Evolutionary conservation across 2,113 vertebrate genomes (phyloP).

Genomic region (Macaca fascicularis): DNA sequence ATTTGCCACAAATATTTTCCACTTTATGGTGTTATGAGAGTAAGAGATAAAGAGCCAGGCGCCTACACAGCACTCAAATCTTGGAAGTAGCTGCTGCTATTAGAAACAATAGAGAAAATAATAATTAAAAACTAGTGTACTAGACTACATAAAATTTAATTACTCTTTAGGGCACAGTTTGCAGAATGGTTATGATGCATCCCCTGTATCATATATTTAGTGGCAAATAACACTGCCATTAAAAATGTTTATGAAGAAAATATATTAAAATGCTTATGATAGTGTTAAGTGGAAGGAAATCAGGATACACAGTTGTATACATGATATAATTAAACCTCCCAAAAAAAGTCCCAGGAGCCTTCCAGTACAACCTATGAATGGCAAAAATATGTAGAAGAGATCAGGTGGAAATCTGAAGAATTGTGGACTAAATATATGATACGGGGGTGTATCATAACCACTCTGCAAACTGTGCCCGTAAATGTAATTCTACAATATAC

Average conservation of each 20-base stretch:
- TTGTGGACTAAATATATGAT: not conserved
- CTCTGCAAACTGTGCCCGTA: not conserved
- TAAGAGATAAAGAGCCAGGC: not conserved
- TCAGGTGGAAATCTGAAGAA: not conserved
- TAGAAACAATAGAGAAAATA: not conserved
- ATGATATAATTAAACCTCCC: not conserved
- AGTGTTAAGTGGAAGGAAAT: not conserved
- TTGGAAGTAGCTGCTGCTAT: not conserved
- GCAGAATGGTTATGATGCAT: not conserved
- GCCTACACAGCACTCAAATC: not conserved
- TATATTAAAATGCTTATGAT: not conserved
- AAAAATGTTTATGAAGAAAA: not conserved
- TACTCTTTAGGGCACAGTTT: not conserved
- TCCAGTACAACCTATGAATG: not conserved
- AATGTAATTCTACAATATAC: not conserved
- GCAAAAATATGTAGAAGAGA: slow-evolving; percentile 17
- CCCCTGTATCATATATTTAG: not conserved
- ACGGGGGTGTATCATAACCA: too few relatives aligned
- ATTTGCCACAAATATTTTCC: not conserved
- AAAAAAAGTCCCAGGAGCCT: not conserved
- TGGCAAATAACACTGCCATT: not conserved
- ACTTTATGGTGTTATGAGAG: not conserved
- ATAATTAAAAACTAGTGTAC: not conserved
- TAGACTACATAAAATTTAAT: not conserved
- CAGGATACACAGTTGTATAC: not conserved